These are phyloP conservation scores for Marmota flaviventris DNA, from an alignment of 2,113 vertebrate genomes.

Conservation along the genomic window DNA sequence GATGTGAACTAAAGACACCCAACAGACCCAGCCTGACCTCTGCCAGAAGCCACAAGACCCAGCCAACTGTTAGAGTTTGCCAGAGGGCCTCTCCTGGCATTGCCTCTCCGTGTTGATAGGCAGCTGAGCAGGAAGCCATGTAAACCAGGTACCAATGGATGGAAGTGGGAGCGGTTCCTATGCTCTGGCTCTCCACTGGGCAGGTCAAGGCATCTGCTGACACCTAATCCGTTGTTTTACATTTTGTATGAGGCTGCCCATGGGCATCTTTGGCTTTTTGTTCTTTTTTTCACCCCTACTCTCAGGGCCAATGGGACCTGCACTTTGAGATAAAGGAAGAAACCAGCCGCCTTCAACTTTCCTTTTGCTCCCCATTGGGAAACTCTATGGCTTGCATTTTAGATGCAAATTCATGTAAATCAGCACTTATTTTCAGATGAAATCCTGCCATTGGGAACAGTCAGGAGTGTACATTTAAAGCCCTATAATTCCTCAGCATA, in stretches of 20 bases:
- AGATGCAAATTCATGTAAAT: constrained; percentile 80
- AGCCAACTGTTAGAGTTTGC: constrained; percentile 16
- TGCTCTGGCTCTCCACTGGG: fast-evolving
- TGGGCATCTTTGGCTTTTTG: constrained; percentile 19
- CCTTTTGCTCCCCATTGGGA: constrained; percentile 35
- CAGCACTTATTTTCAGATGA: constrained; percentile 64
- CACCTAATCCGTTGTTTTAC: not conserved
- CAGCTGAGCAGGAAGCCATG: not conserved
- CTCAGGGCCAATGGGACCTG: not conserved
- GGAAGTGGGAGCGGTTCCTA: not conserved
- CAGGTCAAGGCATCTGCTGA: not conserved
- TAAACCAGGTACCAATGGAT: not conserved
- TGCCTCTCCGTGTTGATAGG: not conserved
- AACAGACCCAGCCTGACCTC: not conserved
- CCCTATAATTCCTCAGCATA: constrained; percentile 40
- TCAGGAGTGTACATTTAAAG: constrained; percentile 29
- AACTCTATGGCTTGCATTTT: constrained; percentile 74
- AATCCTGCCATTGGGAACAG: constrained; percentile 31
- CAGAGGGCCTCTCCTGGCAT: not conserved
- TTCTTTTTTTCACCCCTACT: not conserved
- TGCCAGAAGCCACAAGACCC: constrained; percentile 53
- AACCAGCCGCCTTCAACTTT: constrained; percentile 31
- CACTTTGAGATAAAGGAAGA: constrained; percentile 11
- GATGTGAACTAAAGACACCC: constrained; percentile 53
- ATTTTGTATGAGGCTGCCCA: not conserved